phyloP scores from a whole-genome alignment of 2,797 vertebrate genomes.

The Etheostoma perlongum region DNA sequence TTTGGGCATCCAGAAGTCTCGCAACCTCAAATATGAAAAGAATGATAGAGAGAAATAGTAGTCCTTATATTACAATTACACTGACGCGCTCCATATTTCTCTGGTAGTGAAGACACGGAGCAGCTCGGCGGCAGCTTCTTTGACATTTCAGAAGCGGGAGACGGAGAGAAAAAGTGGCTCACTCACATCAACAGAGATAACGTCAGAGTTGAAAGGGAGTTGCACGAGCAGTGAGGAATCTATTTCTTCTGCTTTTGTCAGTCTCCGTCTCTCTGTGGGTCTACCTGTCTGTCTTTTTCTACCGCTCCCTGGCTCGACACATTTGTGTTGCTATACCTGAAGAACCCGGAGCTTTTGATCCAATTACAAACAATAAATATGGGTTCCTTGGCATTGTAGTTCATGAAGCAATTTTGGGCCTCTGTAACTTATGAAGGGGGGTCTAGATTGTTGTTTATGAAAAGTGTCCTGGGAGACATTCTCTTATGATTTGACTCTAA shows the following conservation, averaged over 20 bases:
- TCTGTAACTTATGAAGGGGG: no score
- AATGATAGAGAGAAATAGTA: neutral
- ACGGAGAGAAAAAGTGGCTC: constrained; percentile 28
- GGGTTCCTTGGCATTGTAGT: no score
- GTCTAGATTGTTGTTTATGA: no score
- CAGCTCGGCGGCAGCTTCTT: constrained; percentile 26
- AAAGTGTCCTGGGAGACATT: no score
- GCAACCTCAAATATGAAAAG: constrained; percentile 56
- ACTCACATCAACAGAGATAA: constrained; percentile 39
- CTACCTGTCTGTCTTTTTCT: constrained; percentile 27
- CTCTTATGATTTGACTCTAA: no score
- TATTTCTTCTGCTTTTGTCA: constrained; percentile 46
- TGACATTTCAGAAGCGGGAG: constrained; percentile 49
- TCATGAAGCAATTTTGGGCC: no score
- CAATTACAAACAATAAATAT: no score
- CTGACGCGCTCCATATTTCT: constrained; percentile 28
- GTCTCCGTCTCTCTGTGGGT: constrained; percentile 24
- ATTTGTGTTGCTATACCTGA: constrained; percentile 2
- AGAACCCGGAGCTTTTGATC: neutral
- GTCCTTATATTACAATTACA: constrained; percentile 54
- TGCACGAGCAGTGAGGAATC: constrained; percentile 46
- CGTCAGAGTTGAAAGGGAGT: constrained; percentile 46
- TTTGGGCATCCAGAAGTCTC: constrained; percentile 52
- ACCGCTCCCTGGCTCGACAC: constrained; percentile 1
- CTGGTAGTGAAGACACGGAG: constrained; percentile 22